Conservation (phyloP, 2,888 invertebrate genomes). For the Heliconius sara region DNA sequence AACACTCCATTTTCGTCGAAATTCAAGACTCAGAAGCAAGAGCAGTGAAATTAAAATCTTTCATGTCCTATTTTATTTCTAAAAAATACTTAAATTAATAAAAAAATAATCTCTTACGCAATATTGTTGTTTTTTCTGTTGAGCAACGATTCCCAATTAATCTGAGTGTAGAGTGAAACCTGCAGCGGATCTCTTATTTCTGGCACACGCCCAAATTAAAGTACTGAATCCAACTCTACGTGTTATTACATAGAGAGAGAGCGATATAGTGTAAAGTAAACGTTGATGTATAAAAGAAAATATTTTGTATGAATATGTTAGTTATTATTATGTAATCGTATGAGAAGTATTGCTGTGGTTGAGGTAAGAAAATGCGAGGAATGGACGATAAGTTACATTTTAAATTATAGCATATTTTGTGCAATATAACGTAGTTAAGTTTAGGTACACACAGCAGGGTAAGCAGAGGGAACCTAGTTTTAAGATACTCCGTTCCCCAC, state of each 20-base stretch:
- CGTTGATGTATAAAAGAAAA: neutral
- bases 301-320: slow-evolving; percentile 8
- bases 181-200: slow-evolving; percentile 25
- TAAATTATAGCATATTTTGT: neutral
- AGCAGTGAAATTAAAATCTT: too few species aligned
- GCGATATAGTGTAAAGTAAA: slow-evolving; percentile 3
- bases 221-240: slow-evolving; percentile 17
- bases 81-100: too few species aligned
- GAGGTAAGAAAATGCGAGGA: neutral
- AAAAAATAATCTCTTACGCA: neutral
- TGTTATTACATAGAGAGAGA: slow-evolving; percentile 11
- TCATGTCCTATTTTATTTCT: too few species aligned
- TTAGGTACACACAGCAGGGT: too few species aligned
- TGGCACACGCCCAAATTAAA: slow-evolving; percentile 27
- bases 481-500: too few species aligned
- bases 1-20: too few species aligned
- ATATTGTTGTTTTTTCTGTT: neutral
- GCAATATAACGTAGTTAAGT: too few species aligned
- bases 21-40: too few species aligned
- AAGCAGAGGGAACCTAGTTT: too few species aligned
- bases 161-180: slow-evolving; percentile 24
- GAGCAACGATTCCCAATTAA: slow-evolving; percentile 29
- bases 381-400: neutral
- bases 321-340: neutral
- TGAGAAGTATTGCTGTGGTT: neutral